Evolutionary conservation across 2,888 invertebrate genomes (phyloP), one percentile per base, ranked within the genome.

Genomic region (Rapana venosa): DNA sequence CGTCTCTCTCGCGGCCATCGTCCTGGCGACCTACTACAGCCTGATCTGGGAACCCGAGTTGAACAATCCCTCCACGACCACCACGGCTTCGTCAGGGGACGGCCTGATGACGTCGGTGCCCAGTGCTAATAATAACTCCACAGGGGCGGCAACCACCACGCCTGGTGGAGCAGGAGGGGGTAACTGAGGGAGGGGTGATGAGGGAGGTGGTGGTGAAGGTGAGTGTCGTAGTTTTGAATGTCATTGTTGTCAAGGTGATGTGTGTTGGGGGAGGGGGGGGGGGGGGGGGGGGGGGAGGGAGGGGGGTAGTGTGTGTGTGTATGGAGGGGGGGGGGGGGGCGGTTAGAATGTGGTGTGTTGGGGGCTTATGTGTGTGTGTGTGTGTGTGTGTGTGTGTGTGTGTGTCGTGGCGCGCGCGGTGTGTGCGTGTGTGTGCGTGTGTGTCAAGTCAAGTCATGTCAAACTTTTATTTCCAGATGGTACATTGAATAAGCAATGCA

Each of bases 1-100:
- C 96, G 99, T 99, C 94, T 99, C 98, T 84, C 97, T 98, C 95
- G 98, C 98, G 35, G 99, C 98, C 88, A 98, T 98, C 94, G 98
- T 98, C 97, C 97, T 99, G 92, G 98, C 98, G 26, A 97, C 98
- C 88, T 99, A 99, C 97, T 99, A 99, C 97, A 98, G 98, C 94
- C 98, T 98, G 96, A 97, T 99, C 96, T 99, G 99, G 98, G 98
- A 98, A 96, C 98, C 98, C 35, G 97, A 97, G 90, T 91, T 95
- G 32, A 94, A 93, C 90, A 93, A 92, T 13, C 92, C 93, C 32
- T 92, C 93, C 15, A 83, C 81, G 36, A 87, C 92, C 22, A 86
- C 92, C 15, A 83, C 91, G 0, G 90, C 91, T 6, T n/a, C 70
- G 20, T 26, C 58, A 17, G 84, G 5, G 30, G 86, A 30, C 17